A percentile compares a stretch with the other conserved stretches of the same genome.
phyloP scores from a whole-genome alignment of 2,113 vertebrate genomes.

The Euleptes europaea region DNA sequence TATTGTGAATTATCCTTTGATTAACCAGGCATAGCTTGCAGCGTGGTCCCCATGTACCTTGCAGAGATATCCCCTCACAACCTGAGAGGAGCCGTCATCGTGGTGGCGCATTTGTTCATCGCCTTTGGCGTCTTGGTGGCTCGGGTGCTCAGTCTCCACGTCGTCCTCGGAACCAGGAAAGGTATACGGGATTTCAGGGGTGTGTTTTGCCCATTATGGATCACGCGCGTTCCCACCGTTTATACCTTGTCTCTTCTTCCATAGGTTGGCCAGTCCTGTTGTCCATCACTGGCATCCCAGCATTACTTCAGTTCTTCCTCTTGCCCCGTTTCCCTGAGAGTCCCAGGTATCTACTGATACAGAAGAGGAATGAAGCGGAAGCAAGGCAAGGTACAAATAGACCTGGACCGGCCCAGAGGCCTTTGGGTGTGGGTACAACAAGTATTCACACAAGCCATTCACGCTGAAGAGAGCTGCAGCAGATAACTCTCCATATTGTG shows the following conservation, averaged over 20 bases:
- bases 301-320: conserved; percentile 77
- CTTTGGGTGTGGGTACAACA: background rate
- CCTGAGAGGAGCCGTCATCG: conserved; percentile 76
- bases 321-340: conserved; percentile 92
- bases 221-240: rapidly evolving
- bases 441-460: background rate
- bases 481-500: background rate
- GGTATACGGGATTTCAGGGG: conserved; percentile 57
- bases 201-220: no score
- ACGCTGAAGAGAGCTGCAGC: no score
- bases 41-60: conserved; percentile 82
- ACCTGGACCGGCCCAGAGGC: rapidly evolving
- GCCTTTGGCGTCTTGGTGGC: conserved; percentile 79
- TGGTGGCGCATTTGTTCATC: conserved; percentile 79
- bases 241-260: background rate
- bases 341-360: conserved; percentile 88
- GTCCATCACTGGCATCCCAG: conserved; percentile 84
- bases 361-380: conserved; percentile 74
- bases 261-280: conserved; percentile 89
- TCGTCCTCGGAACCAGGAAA: conserved; percentile 73
- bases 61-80: conserved; percentile 82
- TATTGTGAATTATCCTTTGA: background rate
- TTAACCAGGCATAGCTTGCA: conserved; percentile 77
- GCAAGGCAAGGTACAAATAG: conserved; percentile 75
- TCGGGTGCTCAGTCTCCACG: conserved; percentile 76